Evolutionary conservation across 2,888 invertebrate species (phyloP).

Genomic region (Aromia moschata): DNA sequence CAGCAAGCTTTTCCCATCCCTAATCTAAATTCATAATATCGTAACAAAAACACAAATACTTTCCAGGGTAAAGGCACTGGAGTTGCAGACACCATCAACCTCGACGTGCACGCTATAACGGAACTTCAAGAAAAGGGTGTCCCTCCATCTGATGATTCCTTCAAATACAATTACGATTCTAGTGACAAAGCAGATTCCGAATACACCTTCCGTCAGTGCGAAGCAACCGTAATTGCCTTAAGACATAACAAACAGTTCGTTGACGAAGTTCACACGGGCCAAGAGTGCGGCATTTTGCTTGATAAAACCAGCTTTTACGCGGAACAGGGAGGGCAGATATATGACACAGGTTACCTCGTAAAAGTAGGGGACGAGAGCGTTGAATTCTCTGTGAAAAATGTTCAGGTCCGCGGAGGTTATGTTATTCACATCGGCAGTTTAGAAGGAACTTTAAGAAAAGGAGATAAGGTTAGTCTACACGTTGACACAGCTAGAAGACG

Average conservation of each 20-base stretch:
- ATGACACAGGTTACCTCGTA: slow-evolving; percentile 91
- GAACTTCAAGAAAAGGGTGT: slow-evolving; percentile 83
- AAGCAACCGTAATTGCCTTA: slow-evolving; percentile 83
- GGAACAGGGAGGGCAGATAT: slow-evolving; percentile 99
- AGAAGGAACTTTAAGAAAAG: slow-evolving; percentile 84
- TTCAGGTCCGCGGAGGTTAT: slow-evolving; percentile 95
- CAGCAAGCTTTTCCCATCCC: too few species aligned
- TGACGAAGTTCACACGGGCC: slow-evolving; percentile 79
- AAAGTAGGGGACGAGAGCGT: slow-evolving; percentile 85
- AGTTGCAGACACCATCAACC: slow-evolving; percentile 82
- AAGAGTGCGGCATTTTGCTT: slow-evolving; percentile 91
- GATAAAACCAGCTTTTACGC: slow-evolving; percentile 97
- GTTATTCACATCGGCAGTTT: slow-evolving; percentile 92
- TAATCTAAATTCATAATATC: too few species aligned
- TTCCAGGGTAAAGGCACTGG: slow-evolving; percentile 76
- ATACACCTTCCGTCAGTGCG: slow-evolving; percentile 79
- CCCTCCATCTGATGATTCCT: slow-evolving; percentile 86
- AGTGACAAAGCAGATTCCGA: slow-evolving; percentile 72
- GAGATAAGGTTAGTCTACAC: slow-evolving; percentile 83
- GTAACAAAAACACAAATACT: too few species aligned
- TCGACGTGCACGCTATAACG: slow-evolving; percentile 95
- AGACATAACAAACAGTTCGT: slow-evolving; percentile 78
- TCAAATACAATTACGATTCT: slow-evolving; percentile 89
- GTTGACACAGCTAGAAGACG: slow-evolving; percentile 87
- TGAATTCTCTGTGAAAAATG: slow-evolving; percentile 92